These are phyloP conservation scores for Mus caroli DNA, from an alignment of 2,797 vertebrate species.

Conservation along the genomic window DNA sequence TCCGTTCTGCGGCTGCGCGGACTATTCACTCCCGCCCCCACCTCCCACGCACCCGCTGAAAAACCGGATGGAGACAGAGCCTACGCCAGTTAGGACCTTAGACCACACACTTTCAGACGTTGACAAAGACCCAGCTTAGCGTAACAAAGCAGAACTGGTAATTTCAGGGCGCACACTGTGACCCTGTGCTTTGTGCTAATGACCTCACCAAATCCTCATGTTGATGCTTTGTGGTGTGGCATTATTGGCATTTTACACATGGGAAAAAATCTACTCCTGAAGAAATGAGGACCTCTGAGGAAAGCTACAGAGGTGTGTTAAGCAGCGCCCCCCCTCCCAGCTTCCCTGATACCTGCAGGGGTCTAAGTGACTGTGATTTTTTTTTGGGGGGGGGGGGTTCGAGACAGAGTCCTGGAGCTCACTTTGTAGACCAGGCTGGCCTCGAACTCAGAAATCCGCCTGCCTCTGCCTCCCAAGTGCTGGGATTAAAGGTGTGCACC, in stretches of 20 bases:
- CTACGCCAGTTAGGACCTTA: not conserved
- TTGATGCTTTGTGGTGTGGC: not conserved
- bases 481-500: no score
- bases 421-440: no score
- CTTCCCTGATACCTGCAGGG: not conserved
- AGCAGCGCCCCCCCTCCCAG: not conserved
- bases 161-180: not conserved
- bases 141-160: not conserved
- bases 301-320: not conserved
- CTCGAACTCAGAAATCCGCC: no score
- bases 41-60: no score
- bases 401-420: no score
- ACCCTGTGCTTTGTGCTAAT: not conserved
- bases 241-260: not conserved
- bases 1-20: constrained; percentile 39
- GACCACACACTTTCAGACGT: not conserved
- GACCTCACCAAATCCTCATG: not conserved
- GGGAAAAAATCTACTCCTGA: not conserved
- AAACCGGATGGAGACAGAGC: rapidly evolving
- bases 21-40: rapidly evolving
- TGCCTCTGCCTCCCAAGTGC: no score
- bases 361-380: not conserved
- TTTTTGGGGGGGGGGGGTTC: no score
- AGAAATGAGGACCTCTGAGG: not conserved
- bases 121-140: not conserved